Evolutionary conservation across 2,888 invertebrate species (phyloP), one percentile per base, ranked within the genome.

Genomic region (Noctua fimbriata): DNA sequence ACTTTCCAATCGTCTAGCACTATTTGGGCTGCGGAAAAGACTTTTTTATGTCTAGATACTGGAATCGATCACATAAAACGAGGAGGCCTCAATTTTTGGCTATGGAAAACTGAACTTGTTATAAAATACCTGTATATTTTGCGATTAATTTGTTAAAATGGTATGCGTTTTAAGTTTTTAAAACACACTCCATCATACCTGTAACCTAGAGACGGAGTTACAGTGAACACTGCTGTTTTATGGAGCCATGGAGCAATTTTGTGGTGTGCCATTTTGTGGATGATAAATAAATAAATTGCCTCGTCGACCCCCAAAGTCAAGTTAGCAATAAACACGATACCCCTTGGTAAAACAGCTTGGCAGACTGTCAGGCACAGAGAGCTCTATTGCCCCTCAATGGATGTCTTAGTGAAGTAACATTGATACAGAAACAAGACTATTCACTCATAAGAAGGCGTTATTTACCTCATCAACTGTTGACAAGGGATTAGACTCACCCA

Each of bases 1-100:
- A 77, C 36, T 79, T 73, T 81, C 70, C 76, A 67, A 85, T 82
- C 76, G 73, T 71, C 79, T 79, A 55, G 24, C 70, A 76, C 72
- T 85, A 80, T 82, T 79, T 71, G 7, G 71, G 69, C 36, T 32
- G 55, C 60, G 49, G 65, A 77, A 73, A 21, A 67, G n/a, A 75
- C n/a, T 32, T 66, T 79, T 83, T 67, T 65, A 44, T 72, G 55
- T 69, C 41, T 52, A 81, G 75, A 76, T 70, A 73, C 60, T 41
- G 5, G 5, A 55, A 73, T 28, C 32, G 14, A 69, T 66, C 9
- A 44, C 52, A 21, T 55, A 47, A 71, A 58, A 44, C 52, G 44
- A 28, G 16, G 6, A 16, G 24, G 16, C 6, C 36, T 24, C 9
- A 16, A 73, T 16, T 79, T 58, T 52, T 12, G 21, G 9, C 58